Evolutionary conservation across 2,888 invertebrate species (phyloP), one percentile per base, ranked within the genome.

Genomic region (Lycia hirtaria): DNA sequence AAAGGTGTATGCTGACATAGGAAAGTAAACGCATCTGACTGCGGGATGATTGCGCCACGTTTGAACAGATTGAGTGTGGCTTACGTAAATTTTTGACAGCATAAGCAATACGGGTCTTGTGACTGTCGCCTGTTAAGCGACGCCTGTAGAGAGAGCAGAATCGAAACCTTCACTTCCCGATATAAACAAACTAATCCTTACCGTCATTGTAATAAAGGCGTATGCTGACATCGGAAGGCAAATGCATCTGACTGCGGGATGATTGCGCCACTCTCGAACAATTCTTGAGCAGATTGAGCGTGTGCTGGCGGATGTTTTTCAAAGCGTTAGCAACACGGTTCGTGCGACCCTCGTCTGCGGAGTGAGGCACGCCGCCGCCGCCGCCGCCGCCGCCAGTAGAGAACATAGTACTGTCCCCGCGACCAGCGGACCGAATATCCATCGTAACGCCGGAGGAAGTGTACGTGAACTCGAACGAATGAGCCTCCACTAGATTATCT

Each of bases 181-280:
- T n/a, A n/a, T 15, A 15, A 33, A 33, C 9, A 33, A 20, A 37
- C 10, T 33, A 15, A 10, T 10, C 19, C 70, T 71, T 58, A 90
- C 89, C 76, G 14, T 87, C 81, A 66, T 88, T 88, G 56, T 90
- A 91, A 73, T 88, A 88, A 1, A 90, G 75, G 2, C 87, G 70
- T 47, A 90, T 48, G 45, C 84, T 83, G 33, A 91, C 64, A 12
- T 86, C 84, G 33, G 70, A 82, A 0, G 68, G 59, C 0, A 67
- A 52, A 0, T 83, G 78, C 61, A 81, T 65, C 61, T 0, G 62
- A 65, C 49, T 73, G 72, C 28, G 69, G 73, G 1, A 70, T 53
- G 54, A 80, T 63, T 77, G 78, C 37, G 37, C 72, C 28, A 83
- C 62, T n/a, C n/a, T n/a, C n/a, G n/a, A n/a, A 81, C 76, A 30